Conservation (phyloP, 2,888 invertebrate genomes). For the Choreutis nemorana region DNA sequence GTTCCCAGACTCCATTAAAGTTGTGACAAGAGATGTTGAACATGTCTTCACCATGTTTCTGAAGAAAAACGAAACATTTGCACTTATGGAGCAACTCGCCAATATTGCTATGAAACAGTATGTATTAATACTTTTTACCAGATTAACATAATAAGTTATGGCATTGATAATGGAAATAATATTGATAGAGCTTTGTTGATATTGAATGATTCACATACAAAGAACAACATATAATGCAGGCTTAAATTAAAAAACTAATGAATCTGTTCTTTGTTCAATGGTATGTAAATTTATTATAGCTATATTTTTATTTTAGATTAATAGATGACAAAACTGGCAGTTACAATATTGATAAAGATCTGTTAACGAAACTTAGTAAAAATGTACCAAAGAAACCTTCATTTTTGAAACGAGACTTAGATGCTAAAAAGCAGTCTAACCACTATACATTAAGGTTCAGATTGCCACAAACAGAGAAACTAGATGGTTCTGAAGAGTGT, state of each 20-base stretch:
- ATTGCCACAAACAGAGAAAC: constrained; percentile 87
- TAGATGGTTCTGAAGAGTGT: constrained; percentile 94
- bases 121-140: constrained; percentile 19
- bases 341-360: constrained; percentile 87
- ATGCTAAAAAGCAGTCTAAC: constrained; percentile 94
- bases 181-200: too few relatives aligned
- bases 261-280: too few relatives aligned
- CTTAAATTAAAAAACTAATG: too few relatives aligned
- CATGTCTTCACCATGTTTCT: constrained; percentile 93
- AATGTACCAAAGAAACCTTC: constrained; percentile 91
- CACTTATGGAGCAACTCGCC: constrained; percentile 92
- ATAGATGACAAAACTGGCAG: constrained; percentile 89
- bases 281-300: too few relatives aligned
- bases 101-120: constrained; percentile 96
- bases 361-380: constrained; percentile 84
- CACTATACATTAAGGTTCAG: constrained; percentile 85
- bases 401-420: constrained; percentile 92
- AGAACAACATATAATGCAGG: too few relatives aligned
- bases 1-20: constrained; percentile 86
- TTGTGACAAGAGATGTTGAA: constrained; percentile 85
- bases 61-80: constrained; percentile 87
- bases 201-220: not conserved
- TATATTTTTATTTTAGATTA: constrained; percentile 64
- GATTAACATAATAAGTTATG: too few relatives aligned
- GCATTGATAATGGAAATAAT: not conserved